A percentile compares a stretch with the other conserved stretches of the same genome.
These are phyloP conservation scores for Synanthedon myopaeformis DNA, from an alignment of 2,888 invertebrate genomes.

Conservation along the genomic window DNA sequence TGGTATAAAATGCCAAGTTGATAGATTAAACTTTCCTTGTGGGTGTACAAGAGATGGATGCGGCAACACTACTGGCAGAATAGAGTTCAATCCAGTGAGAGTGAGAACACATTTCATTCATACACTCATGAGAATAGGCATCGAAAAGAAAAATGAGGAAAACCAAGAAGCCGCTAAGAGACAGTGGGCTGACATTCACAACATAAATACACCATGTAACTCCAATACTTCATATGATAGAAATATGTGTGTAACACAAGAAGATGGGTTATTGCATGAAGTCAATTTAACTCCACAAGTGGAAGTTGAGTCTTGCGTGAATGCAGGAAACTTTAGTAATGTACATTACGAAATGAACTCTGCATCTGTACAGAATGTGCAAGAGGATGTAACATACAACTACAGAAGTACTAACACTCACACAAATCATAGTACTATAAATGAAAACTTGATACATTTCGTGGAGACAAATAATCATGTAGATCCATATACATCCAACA, in stretches of 20 bases:
- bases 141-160: slow-evolving; percentile 86
- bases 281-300: slow-evolving; percentile 66
- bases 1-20: slow-evolving; percentile 98
- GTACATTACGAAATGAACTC: slow-evolving; percentile 73
- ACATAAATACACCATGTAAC: slow-evolving; percentile 29
- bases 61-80: slow-evolving; percentile 90
- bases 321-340: slow-evolving; percentile 75
- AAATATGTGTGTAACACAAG: slow-evolving; percentile 43
- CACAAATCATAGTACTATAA: slow-evolving; percentile 51
- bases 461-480: slow-evolving; percentile 53
- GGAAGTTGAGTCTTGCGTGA: slow-evolving; percentile 75
- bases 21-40: slow-evolving; percentile 95
- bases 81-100: slow-evolving; percentile 95
- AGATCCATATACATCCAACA: slow-evolving; percentile 54
- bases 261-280: slow-evolving; percentile 62
- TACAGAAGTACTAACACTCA: slow-evolving; percentile 44
- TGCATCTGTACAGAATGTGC: slow-evolving; percentile 20
- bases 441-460: slow-evolving; percentile 42
- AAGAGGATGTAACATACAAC: slow-evolving; percentile 29
- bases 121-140: slow-evolving; percentile 91
- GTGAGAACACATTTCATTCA: slow-evolving; percentile 98
- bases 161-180: slow-evolving; percentile 54
- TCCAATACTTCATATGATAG: slow-evolving; percentile 46
- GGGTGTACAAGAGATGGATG: slow-evolving; percentile 96
- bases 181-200: slow-evolving; percentile 58